Evolutionary conservation across 2,113 vertebrate genomes (phyloP).

Genomic region (Circaetus cinerascens): DNA sequence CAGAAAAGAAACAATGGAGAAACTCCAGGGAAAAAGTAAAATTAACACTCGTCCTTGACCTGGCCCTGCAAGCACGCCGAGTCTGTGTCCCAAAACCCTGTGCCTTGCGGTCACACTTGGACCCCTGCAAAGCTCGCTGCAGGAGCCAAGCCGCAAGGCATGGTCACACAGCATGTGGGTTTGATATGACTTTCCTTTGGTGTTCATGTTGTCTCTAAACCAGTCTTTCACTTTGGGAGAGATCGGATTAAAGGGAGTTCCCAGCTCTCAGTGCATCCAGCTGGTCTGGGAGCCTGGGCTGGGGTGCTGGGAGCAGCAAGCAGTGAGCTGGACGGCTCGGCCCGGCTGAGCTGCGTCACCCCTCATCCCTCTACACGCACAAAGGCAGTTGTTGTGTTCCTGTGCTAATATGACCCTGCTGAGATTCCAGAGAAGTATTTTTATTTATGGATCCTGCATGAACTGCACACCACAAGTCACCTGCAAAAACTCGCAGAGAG

Average conservation of each 20-base stretch:
- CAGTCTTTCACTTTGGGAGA: rapidly evolving
- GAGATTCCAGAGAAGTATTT: not conserved
- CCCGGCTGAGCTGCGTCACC: not conserved
- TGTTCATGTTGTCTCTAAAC: not conserved
- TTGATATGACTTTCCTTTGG: not conserved
- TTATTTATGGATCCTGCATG: slow-evolving; percentile 35
- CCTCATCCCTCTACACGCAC: rapidly evolving
- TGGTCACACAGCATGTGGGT: rapidly evolving
- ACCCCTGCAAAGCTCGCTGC: not conserved
- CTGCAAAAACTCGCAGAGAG: slow-evolving; percentile 27
- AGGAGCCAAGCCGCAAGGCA: not conserved
- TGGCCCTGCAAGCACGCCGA: not conserved
- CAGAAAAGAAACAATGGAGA: not conserved
- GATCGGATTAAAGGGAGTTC: not conserved
- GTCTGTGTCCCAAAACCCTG: not conserved
- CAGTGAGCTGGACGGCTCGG: not conserved
- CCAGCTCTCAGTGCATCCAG: not conserved
- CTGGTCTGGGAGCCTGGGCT: not conserved
- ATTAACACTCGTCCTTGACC: not conserved
- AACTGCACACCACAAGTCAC: slow-evolving; percentile 12
- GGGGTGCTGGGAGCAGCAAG: not conserved
- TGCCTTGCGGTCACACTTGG: rapidly evolving
- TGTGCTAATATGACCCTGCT: not conserved
- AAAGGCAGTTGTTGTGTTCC: not conserved
- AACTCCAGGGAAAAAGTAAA: not conserved